These are phyloP conservation scores for Cuniculus paca DNA, from an alignment of 2,797 vertebrate genomes.

Conservation along the genomic window DNA sequence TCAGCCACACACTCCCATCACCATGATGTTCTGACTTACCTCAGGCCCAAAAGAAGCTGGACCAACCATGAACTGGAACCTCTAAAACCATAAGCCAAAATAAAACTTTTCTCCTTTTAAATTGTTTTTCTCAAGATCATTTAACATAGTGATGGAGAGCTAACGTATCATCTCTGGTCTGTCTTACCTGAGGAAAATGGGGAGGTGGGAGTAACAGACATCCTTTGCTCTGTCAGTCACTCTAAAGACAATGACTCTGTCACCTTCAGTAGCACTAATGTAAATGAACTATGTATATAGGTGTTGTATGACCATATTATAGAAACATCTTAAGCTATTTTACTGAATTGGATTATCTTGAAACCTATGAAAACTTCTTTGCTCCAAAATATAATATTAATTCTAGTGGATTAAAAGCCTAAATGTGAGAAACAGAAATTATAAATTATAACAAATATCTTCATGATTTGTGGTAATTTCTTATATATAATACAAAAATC, in stretches of 20 bases:
- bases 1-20: not conserved
- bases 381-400: not conserved
- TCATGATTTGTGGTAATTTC: not conserved
- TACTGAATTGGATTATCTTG: not conserved
- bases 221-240: not conserved
- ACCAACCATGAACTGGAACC: not conserved
- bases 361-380: not conserved
- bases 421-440: constrained; percentile 5
- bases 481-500: not conserved
- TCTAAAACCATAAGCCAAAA: not conserved
- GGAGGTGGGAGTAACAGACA: not conserved
- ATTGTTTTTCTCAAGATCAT: not conserved
- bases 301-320: not conserved
- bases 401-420: not conserved
- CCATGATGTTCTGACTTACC: not conserved
- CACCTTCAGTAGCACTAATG: not conserved
- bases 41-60: too few relatives aligned
- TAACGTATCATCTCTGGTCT: not conserved
- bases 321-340: not conserved
- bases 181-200: not conserved
- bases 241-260: not conserved
- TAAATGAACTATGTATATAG: not conserved
- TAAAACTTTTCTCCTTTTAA: not conserved
- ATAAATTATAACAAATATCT: not conserved
- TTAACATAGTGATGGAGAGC: not conserved